A percentile compares a stretch with the other conserved stretches of the same genome.
Conservation (phyloP, 2,888 invertebrate species). For the Mesochorus sp. region DNA sequence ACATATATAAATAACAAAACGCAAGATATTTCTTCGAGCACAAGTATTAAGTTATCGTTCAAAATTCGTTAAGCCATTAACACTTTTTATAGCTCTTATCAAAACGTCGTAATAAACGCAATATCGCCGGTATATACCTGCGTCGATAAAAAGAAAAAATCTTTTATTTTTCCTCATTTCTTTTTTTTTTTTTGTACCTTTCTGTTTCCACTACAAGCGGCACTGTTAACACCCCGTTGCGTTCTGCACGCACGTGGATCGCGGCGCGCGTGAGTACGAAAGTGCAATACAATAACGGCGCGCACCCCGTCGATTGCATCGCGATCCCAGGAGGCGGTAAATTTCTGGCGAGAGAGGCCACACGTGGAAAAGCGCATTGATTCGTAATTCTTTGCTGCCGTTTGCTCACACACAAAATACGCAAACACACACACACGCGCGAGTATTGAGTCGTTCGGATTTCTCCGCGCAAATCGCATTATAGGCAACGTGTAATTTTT, state of each 20-base stretch:
- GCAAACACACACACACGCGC: constrained; percentile 37
- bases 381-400: constrained; percentile 73
- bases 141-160: constrained; percentile 26
- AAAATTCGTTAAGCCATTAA: too few species aligned
- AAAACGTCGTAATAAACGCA: background rate
- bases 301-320: constrained; percentile 54
- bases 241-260: constrained; percentile 41
- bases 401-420: constrained; percentile 16
- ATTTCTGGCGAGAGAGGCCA: constrained; percentile 25
- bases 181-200: constrained; percentile 12
- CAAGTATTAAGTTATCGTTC: too few species aligned
- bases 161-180: background rate
- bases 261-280: constrained; percentile 62
- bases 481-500: constrained; percentile 80
- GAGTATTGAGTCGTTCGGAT: constrained; percentile 48
- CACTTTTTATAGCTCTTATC: too few species aligned
- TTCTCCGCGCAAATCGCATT: constrained; percentile 76
- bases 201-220: background rate
- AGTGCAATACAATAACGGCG: constrained; percentile 64
- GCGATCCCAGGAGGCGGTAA: constrained; percentile 64
- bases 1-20: too few species aligned
- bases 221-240: background rate
- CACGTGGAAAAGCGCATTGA: constrained; percentile 69
- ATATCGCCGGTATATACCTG: background rate
- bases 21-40: too few species aligned